Conservation (phyloP, 2,113 vertebrate genomes). For the Takifugu flavidus region DNA sequence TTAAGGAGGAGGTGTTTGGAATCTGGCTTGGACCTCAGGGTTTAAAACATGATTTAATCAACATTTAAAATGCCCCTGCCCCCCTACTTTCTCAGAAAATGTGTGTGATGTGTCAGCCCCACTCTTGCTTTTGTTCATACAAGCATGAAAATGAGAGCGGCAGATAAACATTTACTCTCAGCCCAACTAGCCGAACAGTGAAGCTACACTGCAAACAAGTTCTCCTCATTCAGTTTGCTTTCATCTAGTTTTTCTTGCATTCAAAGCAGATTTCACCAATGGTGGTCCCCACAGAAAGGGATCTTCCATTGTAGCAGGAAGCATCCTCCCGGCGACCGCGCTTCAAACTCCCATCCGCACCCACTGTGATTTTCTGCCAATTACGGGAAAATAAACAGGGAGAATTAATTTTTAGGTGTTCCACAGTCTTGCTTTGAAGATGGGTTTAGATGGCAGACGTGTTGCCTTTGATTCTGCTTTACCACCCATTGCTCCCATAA, state of each 20-base stretch:
- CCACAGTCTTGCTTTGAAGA: conserved; percentile 18
- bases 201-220: no score
- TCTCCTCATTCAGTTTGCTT: no score
- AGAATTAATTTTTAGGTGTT: conserved; percentile 9
- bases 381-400: conserved; percentile 7
- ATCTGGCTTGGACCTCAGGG: no score
- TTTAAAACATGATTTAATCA: no score
- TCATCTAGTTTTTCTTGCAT: background rate
- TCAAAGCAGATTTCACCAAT: background rate
- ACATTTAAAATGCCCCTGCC: no score
- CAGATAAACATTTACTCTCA: no score
- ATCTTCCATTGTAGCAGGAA: conserved; percentile 13
- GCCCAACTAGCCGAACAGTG: no score
- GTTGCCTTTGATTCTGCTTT: conserved; percentile 31
- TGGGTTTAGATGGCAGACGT: conserved; percentile 21
- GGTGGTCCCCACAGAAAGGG: background rate
- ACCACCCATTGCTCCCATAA: conserved; percentile 20
- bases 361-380: background rate
- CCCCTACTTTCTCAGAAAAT: no score
- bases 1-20: no score
- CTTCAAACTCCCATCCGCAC: conserved; percentile 4
- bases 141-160: no score
- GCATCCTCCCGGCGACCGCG: conserved; percentile 3
- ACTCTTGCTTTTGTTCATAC: no score
- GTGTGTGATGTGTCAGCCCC: no score